A percentile compares a stretch with the other conserved stretches of the same genome.
Evolutionary conservation across 1,140 invertebrate genomes (phyloP).

Genomic region (Bombus affinis): DNA sequence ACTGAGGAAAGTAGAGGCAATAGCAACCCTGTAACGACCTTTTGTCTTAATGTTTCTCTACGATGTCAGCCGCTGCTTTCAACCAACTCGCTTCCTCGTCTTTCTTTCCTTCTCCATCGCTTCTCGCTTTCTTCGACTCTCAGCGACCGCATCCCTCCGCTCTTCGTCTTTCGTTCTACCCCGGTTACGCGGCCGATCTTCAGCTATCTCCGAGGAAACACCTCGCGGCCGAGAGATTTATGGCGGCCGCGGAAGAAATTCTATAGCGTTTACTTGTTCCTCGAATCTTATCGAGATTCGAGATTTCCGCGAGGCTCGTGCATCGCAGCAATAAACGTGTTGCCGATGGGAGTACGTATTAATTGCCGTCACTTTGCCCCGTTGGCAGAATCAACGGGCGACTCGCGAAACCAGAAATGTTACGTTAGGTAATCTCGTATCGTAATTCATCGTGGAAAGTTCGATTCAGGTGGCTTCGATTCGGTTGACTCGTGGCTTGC

Average conservation of each 20-base stretch:
- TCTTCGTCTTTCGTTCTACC: constrained; percentile 6
- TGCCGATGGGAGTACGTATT: constrained; percentile 17
- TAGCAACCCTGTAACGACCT: constrained; percentile 57
- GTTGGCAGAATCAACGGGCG: neutral
- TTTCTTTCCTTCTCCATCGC: constrained; percentile 18
- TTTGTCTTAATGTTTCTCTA: constrained; percentile 51
- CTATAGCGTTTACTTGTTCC: constrained; percentile 48
- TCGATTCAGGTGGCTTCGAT: neutral
- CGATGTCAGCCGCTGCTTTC: constrained; percentile 41
- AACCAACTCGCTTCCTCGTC: constrained; percentile 8
- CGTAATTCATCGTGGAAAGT: neutral
- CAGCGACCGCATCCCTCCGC: neutral
- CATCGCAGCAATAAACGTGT: constrained; percentile 23
- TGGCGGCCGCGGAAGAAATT: constrained; percentile 52
- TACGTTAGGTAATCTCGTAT: neutral
- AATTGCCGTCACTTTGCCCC: constrained; percentile 19
- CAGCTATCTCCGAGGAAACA: constrained; percentile 57
- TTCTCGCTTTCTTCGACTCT: constrained; percentile 1
- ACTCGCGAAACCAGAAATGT: neutral
- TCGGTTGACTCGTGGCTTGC: neutral
- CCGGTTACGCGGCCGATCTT: constrained; percentile 54
- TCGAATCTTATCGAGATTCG: constrained; percentile 53
- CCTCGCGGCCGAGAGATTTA: constrained; percentile 55
- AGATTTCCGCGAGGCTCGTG: constrained; percentile 13
- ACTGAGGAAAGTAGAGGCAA: constrained; percentile 10